Percentiles rank a stretch among this genome's conserved stretches.
These are phyloP conservation scores for Chrysaora quinquecirrha DNA, from an alignment of 30 jellyfish, hydroid and myxozoan genomes.

Conservation along the genomic window DNA sequence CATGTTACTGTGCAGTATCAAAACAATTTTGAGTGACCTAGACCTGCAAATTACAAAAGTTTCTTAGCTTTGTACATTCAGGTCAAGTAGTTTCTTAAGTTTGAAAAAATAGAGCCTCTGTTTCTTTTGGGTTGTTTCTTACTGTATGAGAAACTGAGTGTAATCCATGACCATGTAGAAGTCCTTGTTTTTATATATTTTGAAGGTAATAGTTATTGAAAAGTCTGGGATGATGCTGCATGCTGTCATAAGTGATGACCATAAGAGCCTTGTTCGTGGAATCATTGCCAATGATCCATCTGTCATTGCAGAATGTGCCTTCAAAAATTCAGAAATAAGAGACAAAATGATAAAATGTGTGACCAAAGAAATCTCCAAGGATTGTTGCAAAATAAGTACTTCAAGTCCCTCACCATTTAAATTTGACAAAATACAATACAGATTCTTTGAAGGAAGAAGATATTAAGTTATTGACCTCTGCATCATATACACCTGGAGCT, in stretches of 20 bases:
- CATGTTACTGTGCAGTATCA: too few species aligned
- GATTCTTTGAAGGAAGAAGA: slow-evolving; percentile 25
- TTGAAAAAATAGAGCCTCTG: too few species aligned
- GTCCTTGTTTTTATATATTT: slow-evolving; percentile 4
- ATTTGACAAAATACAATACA: slow-evolving; percentile 16
- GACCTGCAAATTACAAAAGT: too few species aligned
- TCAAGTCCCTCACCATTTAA: slow-evolving; percentile 22
- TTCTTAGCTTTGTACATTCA: too few species aligned
- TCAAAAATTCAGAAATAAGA: slow-evolving; percentile 28
- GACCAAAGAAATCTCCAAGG: slow-evolving; percentile 35
- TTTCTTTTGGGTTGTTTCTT: too few species aligned
- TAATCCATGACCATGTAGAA: background rate
- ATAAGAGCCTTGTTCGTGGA: slow-evolving; percentile 42
- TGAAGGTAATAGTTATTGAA: slow-evolving; percentile 15
- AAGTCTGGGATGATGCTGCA: slow-evolving; percentile 30
- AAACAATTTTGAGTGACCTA: too few species aligned
- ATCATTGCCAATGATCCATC: slow-evolving; percentile 36
- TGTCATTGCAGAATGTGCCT: slow-evolving; percentile 40
- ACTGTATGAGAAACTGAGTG: background rate
- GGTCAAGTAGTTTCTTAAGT: too few species aligned
- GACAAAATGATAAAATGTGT: slow-evolving; percentile 24
- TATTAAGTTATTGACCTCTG: slow-evolving; percentile 8
- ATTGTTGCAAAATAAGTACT: slow-evolving; percentile 29
- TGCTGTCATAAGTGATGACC: slow-evolving; percentile 36
- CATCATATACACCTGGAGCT: slow-evolving; percentile 13